Base-by-base conservation (phyloP, 2,888 invertebrate genomes). In the Sinelater perroti region DNA sequence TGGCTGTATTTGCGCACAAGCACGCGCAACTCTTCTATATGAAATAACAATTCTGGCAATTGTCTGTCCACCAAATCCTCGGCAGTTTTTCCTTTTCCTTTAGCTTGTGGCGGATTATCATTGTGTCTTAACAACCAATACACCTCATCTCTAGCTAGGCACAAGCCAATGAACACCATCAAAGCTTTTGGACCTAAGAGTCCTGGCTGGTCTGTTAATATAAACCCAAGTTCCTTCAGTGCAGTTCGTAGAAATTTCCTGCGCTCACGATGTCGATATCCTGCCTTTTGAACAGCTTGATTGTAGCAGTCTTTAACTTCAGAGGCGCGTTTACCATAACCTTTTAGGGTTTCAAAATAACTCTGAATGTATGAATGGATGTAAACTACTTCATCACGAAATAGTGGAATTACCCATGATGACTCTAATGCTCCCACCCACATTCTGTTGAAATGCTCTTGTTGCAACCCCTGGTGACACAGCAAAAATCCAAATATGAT, bases 201-300 rank as follows among this genome's bases (percentile, higher is more conserved):
- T 1, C 99, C 97, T 2, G 99, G 99, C 76, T 99, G 97, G 79
- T 99, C 99, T 10, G 97, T 94, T 74, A 99, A 86, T 69, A 99
- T 93, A 1, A 97, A 83, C 1, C 94, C 93, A 60, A 99, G 80
- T 78, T 99, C 99, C 74, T 97, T 95, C 13, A 99, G 80, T 1
- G 97, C 95, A 1, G 95, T 94, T 53, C 99, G 86, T 57, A 99
- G 81, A 78, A 97, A 99, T 80, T 98, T 97, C 67, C 99, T 85
- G 49, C 98, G 83, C 73, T 99, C 99, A 61, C 97, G 85, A 75
- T 99, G 99, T 72, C 93, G 88, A 60, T 91, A 87, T 0, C 94
- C 91, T 74, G 96, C 93, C 75, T 93, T 93, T 71, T 94, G 93
- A 4, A 95, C 87, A 1, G 97, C 94, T 72, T 90, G 90, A 69